Evolutionary conservation across 2,113 vertebrate genomes (phyloP), one percentile per base, ranked within the genome.

Genomic region (Bos indicus): DNA sequence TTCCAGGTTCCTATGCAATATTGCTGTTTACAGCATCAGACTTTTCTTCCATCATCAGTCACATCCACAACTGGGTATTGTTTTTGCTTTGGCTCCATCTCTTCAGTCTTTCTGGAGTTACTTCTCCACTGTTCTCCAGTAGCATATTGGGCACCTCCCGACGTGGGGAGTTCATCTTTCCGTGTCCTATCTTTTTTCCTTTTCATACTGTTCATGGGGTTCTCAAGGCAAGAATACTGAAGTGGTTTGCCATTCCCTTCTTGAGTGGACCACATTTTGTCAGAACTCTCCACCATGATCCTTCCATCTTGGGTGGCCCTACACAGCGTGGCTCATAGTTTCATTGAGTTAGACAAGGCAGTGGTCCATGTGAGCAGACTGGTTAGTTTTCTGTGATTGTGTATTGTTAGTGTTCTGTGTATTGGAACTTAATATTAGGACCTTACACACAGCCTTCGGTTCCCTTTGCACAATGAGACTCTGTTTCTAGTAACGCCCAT

Each of bases 401-500:
- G 19, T 40, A 23, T 71, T 71, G 67, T 12, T 40, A 71, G 67
- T 71, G 40, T 40, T 71, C 67, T 40, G 67, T 23, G 21, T 4
- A 6, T 8, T 56, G 80, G 83, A 26, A n/a, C 4, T 80, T 62
- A 52, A 43, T 33, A 60, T 14, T 7, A 95, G 25, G 56, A n/a
- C n/a, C 56, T 89, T 28, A n/a, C 3, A 15, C 9, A 36, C 71
- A 57, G 74, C 40, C 56, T 40, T 83, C 43, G 23, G 25, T 30
- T 46, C 15, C 74, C 4, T 12, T 36, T 14, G 54, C 43, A 94
- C n/a, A 21, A 90, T 78, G 59, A 74, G 74, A 25, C 40, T 97
- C 96, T 60, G 80, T 95, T 87, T 96, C 52, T 94, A 51, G 57
- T 62, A 81, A 93, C 60, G 33, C 26, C 77, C 90, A 90, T 82